These are phyloP conservation scores for Acromyrmex charruanus DNA, from an alignment of 1,140 invertebrate genomes.

Conservation along the genomic window DNA sequence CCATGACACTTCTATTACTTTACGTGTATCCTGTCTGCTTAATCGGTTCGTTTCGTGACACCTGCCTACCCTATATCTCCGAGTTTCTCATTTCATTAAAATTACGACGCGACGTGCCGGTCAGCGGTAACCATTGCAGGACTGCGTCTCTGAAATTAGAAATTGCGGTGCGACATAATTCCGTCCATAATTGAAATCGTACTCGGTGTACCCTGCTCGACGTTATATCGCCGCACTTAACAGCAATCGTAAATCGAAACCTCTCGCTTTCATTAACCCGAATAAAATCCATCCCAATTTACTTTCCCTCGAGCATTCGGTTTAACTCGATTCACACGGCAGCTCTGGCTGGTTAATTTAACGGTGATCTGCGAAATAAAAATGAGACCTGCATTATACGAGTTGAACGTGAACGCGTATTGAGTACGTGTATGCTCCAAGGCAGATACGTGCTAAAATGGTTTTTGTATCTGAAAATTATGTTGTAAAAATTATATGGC, in stretches of 20 bases:
- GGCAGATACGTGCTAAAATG: background rate
- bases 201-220: background rate
- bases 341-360: slow-evolving; percentile 40
- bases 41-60: slow-evolving; percentile 57
- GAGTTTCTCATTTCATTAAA: slow-evolving; percentile 56
- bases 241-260: slow-evolving; percentile 33
- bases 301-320: slow-evolving; percentile 4
- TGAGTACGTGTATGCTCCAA: background rate
- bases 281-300: slow-evolving; percentile 34
- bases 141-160: slow-evolving; percentile 50
- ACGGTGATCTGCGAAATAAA: slow-evolving; percentile 16
- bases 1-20: slow-evolving; percentile 80
- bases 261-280: slow-evolving; percentile 27
- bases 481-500: slow-evolving; percentile 19
- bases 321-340: background rate
- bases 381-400: slow-evolving; percentile 17
- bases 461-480: background rate
- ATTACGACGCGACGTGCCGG: slow-evolving; percentile 8
- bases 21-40: slow-evolving; percentile 62
- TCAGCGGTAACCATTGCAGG: background rate
- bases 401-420: background rate
- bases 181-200: slow-evolving; percentile 22
- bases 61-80: slow-evolving; percentile 62
- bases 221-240: slow-evolving; percentile 18
- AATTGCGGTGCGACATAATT: slow-evolving; percentile 41